Evolutionary conservation across 2,888 invertebrate species (phyloP).

Genomic region (Pseudococcus jackbeardsleyi): DNA sequence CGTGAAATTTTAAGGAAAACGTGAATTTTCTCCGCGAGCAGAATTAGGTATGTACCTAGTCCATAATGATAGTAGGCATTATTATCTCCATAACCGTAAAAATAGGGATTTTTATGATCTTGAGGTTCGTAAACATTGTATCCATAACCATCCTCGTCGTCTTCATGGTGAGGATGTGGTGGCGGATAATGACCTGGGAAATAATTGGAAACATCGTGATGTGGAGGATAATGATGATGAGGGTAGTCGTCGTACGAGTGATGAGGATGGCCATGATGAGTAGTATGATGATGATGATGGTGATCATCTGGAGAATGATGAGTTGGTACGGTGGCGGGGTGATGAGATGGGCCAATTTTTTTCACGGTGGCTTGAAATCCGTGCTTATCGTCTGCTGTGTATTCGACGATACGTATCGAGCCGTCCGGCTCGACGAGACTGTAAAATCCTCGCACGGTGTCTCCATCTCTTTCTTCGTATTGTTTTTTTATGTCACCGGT

Average conservation of each 20-base stretch:
- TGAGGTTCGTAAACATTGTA: conserved; percentile 38
- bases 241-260: conserved; percentile 18
- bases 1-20: too few species aligned
- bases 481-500: conserved; percentile 82
- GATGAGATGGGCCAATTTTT: conserved; percentile 66
- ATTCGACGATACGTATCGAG: conserved; percentile 80
- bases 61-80: conserved; percentile 37
- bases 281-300: conserved; percentile 53
- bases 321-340: conserved; percentile 61
- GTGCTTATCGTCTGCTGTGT: conserved; percentile 82
- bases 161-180: background rate
- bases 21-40: too few species aligned
- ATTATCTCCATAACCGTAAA: conserved; percentile 12
- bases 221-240: conserved; percentile 20
- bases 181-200: background rate
- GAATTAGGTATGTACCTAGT: background rate
- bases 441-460: conserved; percentile 77
- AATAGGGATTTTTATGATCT: background rate
- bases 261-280: conserved; percentile 18
- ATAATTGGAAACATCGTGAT: conserved; percentile 35
- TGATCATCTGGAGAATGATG: conserved; percentile 11
- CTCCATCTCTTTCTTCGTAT: conserved; percentile 80
- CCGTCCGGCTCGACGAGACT: conserved; percentile 78
- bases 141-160: background rate
- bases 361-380: conserved; percentile 80